Evolutionary conservation across 2,888 invertebrate genomes (phyloP), one percentile per base, ranked within the genome.

Genomic region (Neoscelio sp.): DNA sequence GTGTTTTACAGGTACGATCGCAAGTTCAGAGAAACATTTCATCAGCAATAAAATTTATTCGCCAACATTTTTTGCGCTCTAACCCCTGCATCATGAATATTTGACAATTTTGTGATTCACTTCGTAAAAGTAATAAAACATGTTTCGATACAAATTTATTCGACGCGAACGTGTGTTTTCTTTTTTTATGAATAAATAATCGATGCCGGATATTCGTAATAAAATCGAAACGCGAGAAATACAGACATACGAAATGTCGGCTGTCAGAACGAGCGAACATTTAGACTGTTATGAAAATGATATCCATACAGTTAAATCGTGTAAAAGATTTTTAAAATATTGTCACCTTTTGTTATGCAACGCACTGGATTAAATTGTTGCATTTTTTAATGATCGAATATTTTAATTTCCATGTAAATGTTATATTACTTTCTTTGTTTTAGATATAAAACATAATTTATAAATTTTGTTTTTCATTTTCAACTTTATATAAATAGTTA

Each of bases 151-250:
- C 58, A 70, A 70, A 58, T 58, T 70, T 70, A 52, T 70, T 56
- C 68, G 48, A 70, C 42, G 50, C 20, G 35, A 48, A 58, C 58
- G 48, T 48, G 28, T 70, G 70, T 71, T 52, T 60, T 50, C 23
- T 46, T 70, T 52, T 50, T 35, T 42, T 44, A 28, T 28, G 60
- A 52, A 71, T 60, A 71, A 60, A 60, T 62, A 60, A 60, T 60
- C 60, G 50, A 52, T 44, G 52, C 26, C 60, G 71, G 71, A 71
- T 52, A 48, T 62, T 71, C 52, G 60, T 5, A 52, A 20, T 60
- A 71, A 71, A 71, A 71, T 60, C 62, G 71, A 50, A 60, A 71
- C 28, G 71, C 60, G 71, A 71, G 62, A 71, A 71, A 62, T 71
- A 44, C 52, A 60, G 12, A 12, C 42, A 28, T 20, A 52, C 60